A percentile compares a stretch with the other conserved stretches of the same genome.
phyloP scores from a whole-genome alignment of 2,113 vertebrate species.

The Muntiacus reevesi region DNA sequence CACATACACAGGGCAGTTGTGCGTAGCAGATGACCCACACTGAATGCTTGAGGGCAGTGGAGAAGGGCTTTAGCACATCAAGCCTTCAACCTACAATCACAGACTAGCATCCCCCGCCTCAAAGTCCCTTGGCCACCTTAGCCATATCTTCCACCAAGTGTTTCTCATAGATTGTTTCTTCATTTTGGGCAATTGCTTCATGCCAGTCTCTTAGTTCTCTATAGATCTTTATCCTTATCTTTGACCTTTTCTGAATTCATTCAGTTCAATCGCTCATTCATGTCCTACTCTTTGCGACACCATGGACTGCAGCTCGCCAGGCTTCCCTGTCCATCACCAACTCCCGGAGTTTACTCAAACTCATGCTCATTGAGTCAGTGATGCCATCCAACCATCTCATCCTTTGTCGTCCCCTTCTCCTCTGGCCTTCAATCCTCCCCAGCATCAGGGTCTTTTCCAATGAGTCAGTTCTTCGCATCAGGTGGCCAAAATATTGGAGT shows the following conservation, averaged over 20 bases:
- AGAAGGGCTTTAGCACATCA: background rate
- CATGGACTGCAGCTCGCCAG: background rate
- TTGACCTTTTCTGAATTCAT: background rate
- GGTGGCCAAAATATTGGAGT: background rate
- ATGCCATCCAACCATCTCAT: background rate
- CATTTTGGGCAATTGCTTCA: background rate
- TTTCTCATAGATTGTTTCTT: background rate
- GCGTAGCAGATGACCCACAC: background rate
- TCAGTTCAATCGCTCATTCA: accelerated
- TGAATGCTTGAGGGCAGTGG: background rate
- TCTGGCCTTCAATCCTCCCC: background rate
- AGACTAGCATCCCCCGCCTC: background rate
- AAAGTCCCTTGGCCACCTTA: background rate
- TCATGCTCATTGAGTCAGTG: background rate
- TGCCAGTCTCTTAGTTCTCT: background rate
- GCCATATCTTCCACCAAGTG: background rate
- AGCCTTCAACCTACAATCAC: background rate
- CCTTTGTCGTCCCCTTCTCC: accelerated
- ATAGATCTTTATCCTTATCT: background rate
- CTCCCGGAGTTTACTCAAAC: background rate
- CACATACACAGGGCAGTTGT: background rate
- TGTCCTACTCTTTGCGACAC: accelerated
- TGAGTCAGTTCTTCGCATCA: accelerated
- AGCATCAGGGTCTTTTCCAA: background rate
- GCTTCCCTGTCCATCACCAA: background rate